Percentiles rank a stretch among this genome's conserved stretches.
Evolutionary conservation across 2,888 invertebrate genomes (phyloP).

Genomic region (Rhogogaster chlorosoma): DNA sequence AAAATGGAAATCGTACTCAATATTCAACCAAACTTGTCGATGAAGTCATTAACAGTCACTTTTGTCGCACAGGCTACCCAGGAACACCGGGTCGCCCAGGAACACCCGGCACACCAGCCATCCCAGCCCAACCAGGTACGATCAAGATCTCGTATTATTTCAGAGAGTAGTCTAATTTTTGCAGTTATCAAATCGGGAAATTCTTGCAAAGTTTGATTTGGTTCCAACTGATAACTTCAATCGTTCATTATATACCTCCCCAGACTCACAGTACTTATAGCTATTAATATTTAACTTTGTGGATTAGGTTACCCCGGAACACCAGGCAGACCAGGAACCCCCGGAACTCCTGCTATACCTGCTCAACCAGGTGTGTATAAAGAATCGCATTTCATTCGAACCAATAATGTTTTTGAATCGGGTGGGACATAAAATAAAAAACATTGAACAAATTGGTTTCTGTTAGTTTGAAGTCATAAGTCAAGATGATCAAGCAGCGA

Average conservation of each 20-base stretch:
- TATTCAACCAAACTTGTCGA: background rate
- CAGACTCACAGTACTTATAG: no score
- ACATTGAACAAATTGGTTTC: background rate
- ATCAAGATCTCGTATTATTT: no score
- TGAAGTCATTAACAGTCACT: background rate
- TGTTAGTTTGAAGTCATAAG: background rate
- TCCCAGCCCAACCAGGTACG: slow-evolving; percentile 60
- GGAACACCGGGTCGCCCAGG: slow-evolving; percentile 64
- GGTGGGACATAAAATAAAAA: background rate
- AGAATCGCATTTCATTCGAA: background rate
- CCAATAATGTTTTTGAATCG: background rate
- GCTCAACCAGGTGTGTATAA: slow-evolving; percentile 48
- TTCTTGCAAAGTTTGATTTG: no score
- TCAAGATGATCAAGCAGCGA: background rate
- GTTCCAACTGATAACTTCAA: no score
- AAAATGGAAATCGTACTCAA: background rate
- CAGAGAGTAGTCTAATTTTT: no score
- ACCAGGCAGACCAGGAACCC: slow-evolving; percentile 63
- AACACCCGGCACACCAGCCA: slow-evolving; percentile 74
- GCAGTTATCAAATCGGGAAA: no score
- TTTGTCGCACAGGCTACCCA: slow-evolving; percentile 65
- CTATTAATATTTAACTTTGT: background rate
- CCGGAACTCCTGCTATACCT: slow-evolving; percentile 74
- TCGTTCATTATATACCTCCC: background rate
- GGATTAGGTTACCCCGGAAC: slow-evolving; percentile 53